Base-by-base conservation (phyloP, 2,888 invertebrate species). In the Halictus ligatus region DNA sequence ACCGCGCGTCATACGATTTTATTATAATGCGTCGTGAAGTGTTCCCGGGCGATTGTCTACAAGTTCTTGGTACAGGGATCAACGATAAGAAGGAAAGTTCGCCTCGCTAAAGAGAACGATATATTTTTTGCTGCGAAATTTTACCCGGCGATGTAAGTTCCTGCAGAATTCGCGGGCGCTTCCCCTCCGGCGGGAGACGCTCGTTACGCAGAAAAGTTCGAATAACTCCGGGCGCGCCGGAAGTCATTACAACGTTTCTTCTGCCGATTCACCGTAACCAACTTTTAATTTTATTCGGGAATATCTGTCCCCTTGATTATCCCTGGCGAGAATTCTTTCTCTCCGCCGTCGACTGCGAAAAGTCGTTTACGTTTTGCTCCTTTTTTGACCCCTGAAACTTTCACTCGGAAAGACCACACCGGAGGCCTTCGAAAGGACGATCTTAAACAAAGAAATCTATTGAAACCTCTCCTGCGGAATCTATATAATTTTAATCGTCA, bases 181-280 rank as follows among this genome's bases (percentile, higher is more conserved):
- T 35, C 54, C 7, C 50, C 40, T n/a, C n/a, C 35, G 71, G 48
- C 29, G 73, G 64, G 64, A 54, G 50, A 25, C 43, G 64, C 50
- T 88, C 75, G 79, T 88, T 87, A 83, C 29, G 50, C 69, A 58
- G 35, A 80, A 81, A 84, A 83, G 75, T 87, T 69, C 15, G 46
- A 58, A 67, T 76, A 81, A 83, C 69, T 81, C 67, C 13, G n/a
- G 35, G 10, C n/a, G 12, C n/a, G 13, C 54, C 81, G 87, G 81
- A 87, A 87, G 88, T 88, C 73, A 83, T 88, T 83, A 81, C 76
- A 72, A 74, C 76, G 54, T 75, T 87, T 74, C 84, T 84, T 84
- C 35, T 43, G 35, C 72, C 29, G 25, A 21, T 54, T 35, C 64
- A 77, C 50, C 46, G 76, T 79, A 73, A 71, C 64, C 58, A 80